Base-by-base conservation (phyloP, 2,797 vertebrate genomes). In the Chanos chanos region DNA sequence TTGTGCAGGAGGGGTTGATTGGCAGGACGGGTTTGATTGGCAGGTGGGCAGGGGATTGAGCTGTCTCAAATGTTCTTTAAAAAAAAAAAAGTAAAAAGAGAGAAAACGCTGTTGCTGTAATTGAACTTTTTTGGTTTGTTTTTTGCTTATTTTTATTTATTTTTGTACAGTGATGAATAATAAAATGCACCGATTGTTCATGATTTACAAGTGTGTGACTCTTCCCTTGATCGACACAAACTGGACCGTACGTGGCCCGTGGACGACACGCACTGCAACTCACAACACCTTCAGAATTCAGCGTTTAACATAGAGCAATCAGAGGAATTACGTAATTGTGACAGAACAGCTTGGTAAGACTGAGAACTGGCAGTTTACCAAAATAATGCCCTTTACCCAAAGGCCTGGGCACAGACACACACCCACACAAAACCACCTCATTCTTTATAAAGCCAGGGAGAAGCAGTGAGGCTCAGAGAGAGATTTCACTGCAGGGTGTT, bases 91-190 rank as follows among this genome's bases (percentile, higher is more conserved):
- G 48, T 9, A 68, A 39, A 77, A 77, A 82, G 74, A 80, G 77
- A 51, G 74, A 68, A 81, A 78, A 85, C 79, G 68, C 70, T 68
- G 66, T 86, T 81, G 79, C 81, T 90, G 85, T 89, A 84, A 83
- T 74, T 77, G 66, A 80, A 79, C 69, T 74, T 83, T 86, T 72
- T 79, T 80, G 57, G 70, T 87, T 92, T 93, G 78, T 81, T 83
- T 89, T 86, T 85, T 90, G 86, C 89, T 93, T 91, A 92, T 91
- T 96, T 98, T 96, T 88, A 96, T 97, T 98, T 99, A 97, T 96
- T 97, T 99, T 99, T 98, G 96, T 99, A 97, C 95, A 89, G 95
- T 98, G 94, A 94, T 93, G 92, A 79, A 85, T 93, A 97, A 95
- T 96, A 95, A 99, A 98, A 94, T 91, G 93, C 93, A 97, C 94